Evolutionary conservation across 1,140 invertebrate species (phyloP), one percentile per base, ranked within the genome.

Genomic region (Drosophila ironensis): DNA sequence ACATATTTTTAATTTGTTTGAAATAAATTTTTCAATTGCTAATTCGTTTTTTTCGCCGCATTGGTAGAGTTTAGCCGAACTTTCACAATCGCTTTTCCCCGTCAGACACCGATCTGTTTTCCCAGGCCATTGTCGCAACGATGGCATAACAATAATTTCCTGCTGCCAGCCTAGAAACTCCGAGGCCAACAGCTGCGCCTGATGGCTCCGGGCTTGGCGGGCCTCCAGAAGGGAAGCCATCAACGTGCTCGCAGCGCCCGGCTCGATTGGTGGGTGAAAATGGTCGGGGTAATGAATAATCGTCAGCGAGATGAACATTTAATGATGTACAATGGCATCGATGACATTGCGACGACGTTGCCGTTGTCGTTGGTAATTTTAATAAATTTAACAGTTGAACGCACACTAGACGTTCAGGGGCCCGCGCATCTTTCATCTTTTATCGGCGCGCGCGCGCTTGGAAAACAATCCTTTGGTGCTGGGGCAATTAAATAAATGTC

Each of bases 401-500:
- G 78, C 46, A 61, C 68, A 56, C n/a, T n/a, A n/a, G 24, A 38
- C 37, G 68, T 57, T 68, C 71, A 56, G 46, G 56, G 72, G 67
- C n/a, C n/a, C n/a, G n/a, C 73, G 70, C 78, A 82, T 82, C 78
- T 60, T 82, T 82, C 80, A 82, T 82, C 78, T 82, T 82, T 82
- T 82, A 82, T 82, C 77, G n/a, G 61, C 77, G 45, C 9, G 24
- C n/a, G n/a, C n/a, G n/a, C n/a, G n/a, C n/a, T n/a, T n/a, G 22
- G 44, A 27, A 14, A 59, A 50, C 45, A 54, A 46, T 52, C 59
- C 44, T 40, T 42, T 64, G 35, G 54, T 16, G 47, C 45, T 57
- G 69, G n/a, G n/a, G 69, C 78, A 82, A 82, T 82, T 82, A 82
- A 82, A 82, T 84, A 84, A 84, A 82, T 82, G 78, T 84, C 68